Evolutionary conservation across 2,113 vertebrate species (phyloP).

Genomic region (Pseudorectes ferrugineus): DNA sequence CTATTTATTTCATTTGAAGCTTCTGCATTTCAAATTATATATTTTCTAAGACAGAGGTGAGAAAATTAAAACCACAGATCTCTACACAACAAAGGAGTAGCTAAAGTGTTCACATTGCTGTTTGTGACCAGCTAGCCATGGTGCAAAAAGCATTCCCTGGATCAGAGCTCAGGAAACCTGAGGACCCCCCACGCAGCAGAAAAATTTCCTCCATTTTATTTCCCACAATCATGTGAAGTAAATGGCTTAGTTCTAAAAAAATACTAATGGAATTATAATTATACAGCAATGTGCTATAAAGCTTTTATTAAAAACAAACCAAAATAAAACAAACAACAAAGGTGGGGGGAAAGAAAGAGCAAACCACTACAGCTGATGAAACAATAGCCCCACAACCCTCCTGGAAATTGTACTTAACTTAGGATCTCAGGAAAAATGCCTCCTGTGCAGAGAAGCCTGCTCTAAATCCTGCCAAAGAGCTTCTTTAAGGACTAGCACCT

Average conservation of each 20-base stretch:
- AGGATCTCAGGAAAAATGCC: not conserved
- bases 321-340: not conserved
- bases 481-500: conserved; percentile 10
- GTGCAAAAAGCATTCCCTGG: not conserved
- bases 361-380: not conserved
- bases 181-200: fast-evolving
- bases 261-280: not conserved
- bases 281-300: not conserved
- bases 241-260: not conserved
- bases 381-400: not conserved
- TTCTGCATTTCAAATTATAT: not conserved
- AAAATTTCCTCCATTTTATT: not conserved
- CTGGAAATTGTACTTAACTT: not conserved
- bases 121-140: not conserved
- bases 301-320: not conserved
- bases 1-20: not conserved
- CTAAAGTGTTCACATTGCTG: not conserved
- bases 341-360: not conserved
- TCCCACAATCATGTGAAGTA: not conserved
- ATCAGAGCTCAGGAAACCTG: not conserved
- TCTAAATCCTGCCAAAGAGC: not conserved
- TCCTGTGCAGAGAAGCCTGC: not conserved
- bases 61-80: not conserved
- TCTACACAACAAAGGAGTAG: not conserved
- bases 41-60: not conserved